Evolutionary conservation across 2,797 vertebrate species (phyloP), one percentile per base, ranked within the genome.

Genomic region (Pristis pectinata): DNA sequence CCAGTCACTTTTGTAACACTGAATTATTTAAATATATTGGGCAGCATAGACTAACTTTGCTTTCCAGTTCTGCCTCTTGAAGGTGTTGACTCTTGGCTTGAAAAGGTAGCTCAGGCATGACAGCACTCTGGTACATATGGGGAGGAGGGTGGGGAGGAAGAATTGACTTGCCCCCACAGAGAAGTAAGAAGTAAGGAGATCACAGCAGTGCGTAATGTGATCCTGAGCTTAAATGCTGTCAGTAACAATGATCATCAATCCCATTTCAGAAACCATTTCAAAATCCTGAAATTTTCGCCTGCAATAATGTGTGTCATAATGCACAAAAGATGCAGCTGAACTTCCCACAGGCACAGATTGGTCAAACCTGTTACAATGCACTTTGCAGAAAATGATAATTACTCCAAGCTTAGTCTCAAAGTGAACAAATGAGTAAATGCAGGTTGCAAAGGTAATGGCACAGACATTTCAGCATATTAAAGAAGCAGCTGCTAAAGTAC

Each of bases 381-480:
- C 61, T 37, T 37, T 10, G 19, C 19, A 41, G 87, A 91, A 41
- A 91, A 91, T 64, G n/a, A 37, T 24, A 64, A 67, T 64, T 64
- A 41, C 49, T 61, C 59, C 3, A 64, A 24, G n/a, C 61, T 3
- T 13, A 4, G 8, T 67, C 59, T 91, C n/a, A 11, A 3, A 64
- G 59, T 19, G 56, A 64, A 37, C 87, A 91, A 91, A 64, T 64
- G n/a, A 56, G 10, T 87, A 15, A 87, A 24, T 64, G 19, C 59
- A 24, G n/a, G 87, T 61, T 91, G 87, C 2, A 61, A 87, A 67
- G 87, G n/a, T 67, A 59, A n/a, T 83, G 5, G 11, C n/a, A 67
- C 61, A 91, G 87, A 41, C 7, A 91, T n/a, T 87, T 91, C 59
- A 91, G 59, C 61, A 3, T 85, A 56, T 85, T 53, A 85, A 85